Conservation (phyloP, 1,140 invertebrate genomes). For the Wiebesia pumilae region DNA sequence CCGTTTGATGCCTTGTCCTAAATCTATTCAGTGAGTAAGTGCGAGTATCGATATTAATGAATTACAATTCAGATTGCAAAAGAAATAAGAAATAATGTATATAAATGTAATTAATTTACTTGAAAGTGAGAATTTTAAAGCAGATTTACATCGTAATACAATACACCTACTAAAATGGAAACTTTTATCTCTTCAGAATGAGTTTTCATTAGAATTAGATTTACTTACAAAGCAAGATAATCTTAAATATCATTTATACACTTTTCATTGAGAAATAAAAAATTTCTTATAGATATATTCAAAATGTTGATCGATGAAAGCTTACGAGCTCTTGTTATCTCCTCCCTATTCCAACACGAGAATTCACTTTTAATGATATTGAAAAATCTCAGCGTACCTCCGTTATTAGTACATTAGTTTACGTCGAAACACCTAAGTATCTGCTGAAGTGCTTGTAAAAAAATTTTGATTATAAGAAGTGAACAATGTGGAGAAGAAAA, state of each 20-base stretch:
- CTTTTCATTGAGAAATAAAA: background rate
- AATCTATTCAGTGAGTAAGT: too few species aligned
- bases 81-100: background rate
- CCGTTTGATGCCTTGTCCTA: too few species aligned
- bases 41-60: too few species aligned
- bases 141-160: background rate
- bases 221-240: background rate
- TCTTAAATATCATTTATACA: background rate
- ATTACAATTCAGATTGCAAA: too few species aligned
- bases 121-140: background rate
- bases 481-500: background rate
- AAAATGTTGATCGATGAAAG: background rate
- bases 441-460: background rate
- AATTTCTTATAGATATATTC: background rate
- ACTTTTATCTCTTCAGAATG: background rate
- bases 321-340: background rate
- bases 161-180: background rate
- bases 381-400: background rate
- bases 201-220: background rate
- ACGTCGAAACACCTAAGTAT: background rate
- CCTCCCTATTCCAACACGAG: background rate
- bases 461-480: background rate
- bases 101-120: background rate
- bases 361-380: background rate
- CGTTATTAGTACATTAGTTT: too few species aligned